Evolutionary conservation across 1,140 invertebrate species (phyloP).

Genomic region (Neotoxoptera formosana): DNA sequence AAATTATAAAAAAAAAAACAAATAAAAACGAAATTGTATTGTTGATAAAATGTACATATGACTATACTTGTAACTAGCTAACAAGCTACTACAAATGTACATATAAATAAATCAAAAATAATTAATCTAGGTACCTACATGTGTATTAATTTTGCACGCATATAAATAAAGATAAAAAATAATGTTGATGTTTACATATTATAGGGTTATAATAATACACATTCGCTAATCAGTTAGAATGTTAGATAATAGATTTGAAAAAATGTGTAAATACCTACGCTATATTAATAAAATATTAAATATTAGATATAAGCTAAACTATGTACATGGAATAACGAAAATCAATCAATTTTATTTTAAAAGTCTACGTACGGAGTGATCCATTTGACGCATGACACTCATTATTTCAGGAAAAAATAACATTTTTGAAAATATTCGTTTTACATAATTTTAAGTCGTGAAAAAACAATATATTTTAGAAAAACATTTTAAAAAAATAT

Average conservation of each 20-base stretch:
- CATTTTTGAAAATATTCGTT: no score
- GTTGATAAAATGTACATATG: no score
- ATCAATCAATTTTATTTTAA: not conserved
- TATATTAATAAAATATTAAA: no score
- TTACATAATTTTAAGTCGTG: no score
- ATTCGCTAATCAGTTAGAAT: not conserved
- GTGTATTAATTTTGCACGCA: not conserved
- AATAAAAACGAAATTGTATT: no score
- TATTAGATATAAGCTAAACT: not conserved
- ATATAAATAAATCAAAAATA: not conserved
- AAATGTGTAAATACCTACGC: not conserved
- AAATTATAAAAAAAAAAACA: no score
- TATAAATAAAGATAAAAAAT: not conserved
- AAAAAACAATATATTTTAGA: no score
- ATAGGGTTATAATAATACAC: not conserved
- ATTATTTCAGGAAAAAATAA: no score
- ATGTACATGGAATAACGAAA: not conserved
- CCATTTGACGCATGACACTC: no score
- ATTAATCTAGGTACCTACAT: not conserved
- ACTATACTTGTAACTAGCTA: no score
- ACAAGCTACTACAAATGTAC: not conserved
- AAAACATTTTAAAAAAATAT: no score
- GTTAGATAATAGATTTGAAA: not conserved
- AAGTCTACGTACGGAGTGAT: no score
- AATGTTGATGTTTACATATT: not conserved